Base-by-base conservation (phyloP, 2,797 vertebrate species). In the Myiotriccus ornatus region DNA sequence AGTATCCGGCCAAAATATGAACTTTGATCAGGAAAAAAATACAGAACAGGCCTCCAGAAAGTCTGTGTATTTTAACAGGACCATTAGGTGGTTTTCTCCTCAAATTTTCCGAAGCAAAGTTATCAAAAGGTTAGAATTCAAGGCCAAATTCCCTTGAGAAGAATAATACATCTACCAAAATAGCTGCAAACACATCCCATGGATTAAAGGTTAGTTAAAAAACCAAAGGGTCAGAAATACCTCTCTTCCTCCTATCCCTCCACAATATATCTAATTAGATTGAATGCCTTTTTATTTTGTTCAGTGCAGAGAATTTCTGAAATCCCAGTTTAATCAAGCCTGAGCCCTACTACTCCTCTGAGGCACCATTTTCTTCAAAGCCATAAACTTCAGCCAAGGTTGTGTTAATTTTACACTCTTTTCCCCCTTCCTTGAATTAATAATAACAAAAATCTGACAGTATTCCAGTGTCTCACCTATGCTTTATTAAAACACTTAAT, bases 301-400 rank as follows among this genome's bases (percentile, higher is more conserved):
- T 94, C 78, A 56, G 93, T 39, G 84, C 89, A 91, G 94, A 95
- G 96, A 96, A 88, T 95, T 78, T 64, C 64, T 60, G 55, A 97
- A 97, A 95, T 97, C 97, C 97, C 97, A 82, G 57, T 96, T 97
- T 96, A 98, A 98, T 97, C 97, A 98, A 97, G 94, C 78, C 78
- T 20, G 57, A 95, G 73, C 92, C 95, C 93, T 80, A 7, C 46
- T 18, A 17, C 46, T 96, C 95, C 95, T 94, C 49, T 14, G 96
- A 96, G 97, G 49, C 70, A 53, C 59, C 37, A 35, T 80, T 60
- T 89, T 69, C 75, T 81, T 92, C 92, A 94, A 94, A 97, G 70
- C 92, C 70, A 89, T 52, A 93, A 96, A 96, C 90, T 89, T 89
- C 92, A 96, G 74, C 78, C 50, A 55, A 84, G 74, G n/a, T 50